Percentiles rank a stretch among this genome's conserved stretches.
Evolutionary conservation across 1,140 invertebrate species (phyloP).

Genomic region (Drosophila tropicalis): DNA sequence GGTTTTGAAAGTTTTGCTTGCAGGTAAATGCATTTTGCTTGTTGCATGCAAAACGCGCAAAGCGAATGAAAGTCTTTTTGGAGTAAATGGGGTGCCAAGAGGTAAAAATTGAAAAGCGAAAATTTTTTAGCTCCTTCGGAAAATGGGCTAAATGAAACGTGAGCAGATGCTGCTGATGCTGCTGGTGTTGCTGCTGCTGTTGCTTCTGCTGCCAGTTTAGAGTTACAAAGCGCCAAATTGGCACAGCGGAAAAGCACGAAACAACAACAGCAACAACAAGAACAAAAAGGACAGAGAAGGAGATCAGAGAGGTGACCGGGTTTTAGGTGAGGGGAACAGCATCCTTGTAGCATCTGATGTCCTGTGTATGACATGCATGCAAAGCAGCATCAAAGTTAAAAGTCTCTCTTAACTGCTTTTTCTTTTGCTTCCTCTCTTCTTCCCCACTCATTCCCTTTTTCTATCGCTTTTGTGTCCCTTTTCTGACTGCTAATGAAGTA

Average conservation of each 20-base stretch:
- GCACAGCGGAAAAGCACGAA: conserved; percentile 41
- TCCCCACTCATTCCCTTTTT: no score
- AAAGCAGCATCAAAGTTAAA: conserved; percentile 52
- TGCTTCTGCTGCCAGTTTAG: conserved; percentile 34
- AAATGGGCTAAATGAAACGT: conserved; percentile 75
- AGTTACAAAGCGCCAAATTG: conserved; percentile 69
- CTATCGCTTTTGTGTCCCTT: neutral
- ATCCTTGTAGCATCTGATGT: conserved; percentile 7
- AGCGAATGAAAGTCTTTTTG: conserved; percentile 65
- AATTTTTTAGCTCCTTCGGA: conserved; percentile 47
- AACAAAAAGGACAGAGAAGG: neutral
- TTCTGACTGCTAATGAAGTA: conserved; percentile 71
- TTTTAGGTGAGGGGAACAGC: neutral
- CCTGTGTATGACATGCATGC: conserved; percentile 11
- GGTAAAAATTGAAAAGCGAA: conserved; percentile 75
- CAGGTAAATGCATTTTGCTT: conserved; percentile 79
- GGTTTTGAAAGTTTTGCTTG: conserved; percentile 49
- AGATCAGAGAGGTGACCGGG: no score
- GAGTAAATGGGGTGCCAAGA: conserved; percentile 59
- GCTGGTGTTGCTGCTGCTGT: conserved; percentile 23
- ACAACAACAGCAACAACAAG: conserved; percentile 7
- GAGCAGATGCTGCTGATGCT: conserved; percentile 37
- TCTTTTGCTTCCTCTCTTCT: neutral
- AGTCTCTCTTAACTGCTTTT: conserved; percentile 7
- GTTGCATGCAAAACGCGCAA: conserved; percentile 71